phyloP scores from a whole-genome alignment of 2,113 vertebrate species.

The Syngnathus floridae region DNA sequence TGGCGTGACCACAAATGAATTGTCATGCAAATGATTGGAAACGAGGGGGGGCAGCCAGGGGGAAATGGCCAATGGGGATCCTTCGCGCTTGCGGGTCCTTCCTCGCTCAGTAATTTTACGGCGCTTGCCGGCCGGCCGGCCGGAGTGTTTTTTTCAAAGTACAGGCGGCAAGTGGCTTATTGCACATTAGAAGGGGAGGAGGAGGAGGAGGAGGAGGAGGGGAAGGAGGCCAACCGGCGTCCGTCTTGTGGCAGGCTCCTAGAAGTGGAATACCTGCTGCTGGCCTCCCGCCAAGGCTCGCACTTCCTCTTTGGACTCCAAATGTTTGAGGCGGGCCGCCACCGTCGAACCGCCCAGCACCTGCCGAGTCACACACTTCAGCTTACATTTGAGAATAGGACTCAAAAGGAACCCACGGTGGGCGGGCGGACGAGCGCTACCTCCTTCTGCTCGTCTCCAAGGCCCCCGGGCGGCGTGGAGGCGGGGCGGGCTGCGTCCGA shows the following conservation, averaged over 20 bases:
- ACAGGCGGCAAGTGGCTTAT: neutral
- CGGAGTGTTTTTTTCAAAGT: neutral
- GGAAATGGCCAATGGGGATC: neutral
- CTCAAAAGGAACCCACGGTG: too few species aligned
- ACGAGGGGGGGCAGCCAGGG: neutral
- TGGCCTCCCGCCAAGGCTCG: constrained; percentile 80
- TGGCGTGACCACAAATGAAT: neutral
- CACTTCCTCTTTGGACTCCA: constrained; percentile 86
- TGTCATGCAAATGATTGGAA: neutral
- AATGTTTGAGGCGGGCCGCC: constrained; percentile 82
- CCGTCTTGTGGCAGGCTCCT: constrained; percentile 10
- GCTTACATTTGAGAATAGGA: too few species aligned
- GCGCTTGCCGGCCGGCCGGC: too few species aligned
- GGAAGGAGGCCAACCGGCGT: constrained; percentile 38
- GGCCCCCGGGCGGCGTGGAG: constrained; percentile 83
- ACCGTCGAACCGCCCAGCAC: constrained; percentile 70
- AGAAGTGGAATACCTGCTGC: constrained; percentile 90
- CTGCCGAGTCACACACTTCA: constrained; percentile 24
- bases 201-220: constrained; percentile 25
- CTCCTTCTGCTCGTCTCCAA: constrained; percentile 87
- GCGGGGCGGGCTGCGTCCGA: constrained; percentile 83
- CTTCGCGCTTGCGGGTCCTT: neutral
- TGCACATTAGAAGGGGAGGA: constrained; percentile 24
- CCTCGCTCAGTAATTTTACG: constrained; percentile 1
- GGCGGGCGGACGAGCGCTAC: constrained; percentile 51